A percentile compares a stretch with the other conserved stretches of the same genome.
phyloP scores from a whole-genome alignment of 2,797 vertebrate species.

The Simalia tracyae region DNA sequence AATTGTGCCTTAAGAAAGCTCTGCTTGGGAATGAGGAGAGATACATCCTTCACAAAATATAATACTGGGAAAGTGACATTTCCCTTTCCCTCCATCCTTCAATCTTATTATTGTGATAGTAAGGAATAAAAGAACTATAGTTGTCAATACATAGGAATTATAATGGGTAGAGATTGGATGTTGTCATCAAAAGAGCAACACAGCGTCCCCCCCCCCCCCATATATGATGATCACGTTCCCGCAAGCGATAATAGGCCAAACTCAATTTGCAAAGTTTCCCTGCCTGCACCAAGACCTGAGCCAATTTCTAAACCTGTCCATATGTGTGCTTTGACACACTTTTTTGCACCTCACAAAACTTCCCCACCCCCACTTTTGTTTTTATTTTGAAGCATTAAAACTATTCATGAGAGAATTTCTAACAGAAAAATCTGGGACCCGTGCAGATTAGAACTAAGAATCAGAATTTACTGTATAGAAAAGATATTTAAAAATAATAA shows the following conservation, averaged over 20 bases:
- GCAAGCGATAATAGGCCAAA: neutral
- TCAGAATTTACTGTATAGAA: neutral
- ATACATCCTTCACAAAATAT: neutral
- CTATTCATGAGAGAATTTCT: neutral
- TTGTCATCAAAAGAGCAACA: neutral
- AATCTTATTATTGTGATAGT: neutral
- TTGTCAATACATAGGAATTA: neutral
- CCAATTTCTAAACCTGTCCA: neutral
- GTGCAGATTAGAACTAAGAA: neutral
- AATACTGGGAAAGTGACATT: neutral
- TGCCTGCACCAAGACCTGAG: neutral
- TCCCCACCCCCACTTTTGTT: neutral
- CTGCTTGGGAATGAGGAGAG: neutral
- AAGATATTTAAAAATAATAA: neutral
- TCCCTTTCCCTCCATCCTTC: neutral
- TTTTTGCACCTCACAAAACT: neutral
- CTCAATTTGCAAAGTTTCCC: neutral
- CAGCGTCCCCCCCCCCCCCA: neutral
- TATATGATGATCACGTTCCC: neutral
- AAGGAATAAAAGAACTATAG: neutral
- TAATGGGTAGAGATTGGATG: neutral
- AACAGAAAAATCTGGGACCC: neutral
- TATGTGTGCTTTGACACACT: neutral
- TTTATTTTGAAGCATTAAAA: neutral
- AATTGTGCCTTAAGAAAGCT: neutral